Percentiles rank a stretch among this genome's conserved stretches.
These are phyloP conservation scores for Trissonchulus latispiculum DNA, from an alignment of 2,888 invertebrate genomes.

Conservation along the genomic window DNA sequence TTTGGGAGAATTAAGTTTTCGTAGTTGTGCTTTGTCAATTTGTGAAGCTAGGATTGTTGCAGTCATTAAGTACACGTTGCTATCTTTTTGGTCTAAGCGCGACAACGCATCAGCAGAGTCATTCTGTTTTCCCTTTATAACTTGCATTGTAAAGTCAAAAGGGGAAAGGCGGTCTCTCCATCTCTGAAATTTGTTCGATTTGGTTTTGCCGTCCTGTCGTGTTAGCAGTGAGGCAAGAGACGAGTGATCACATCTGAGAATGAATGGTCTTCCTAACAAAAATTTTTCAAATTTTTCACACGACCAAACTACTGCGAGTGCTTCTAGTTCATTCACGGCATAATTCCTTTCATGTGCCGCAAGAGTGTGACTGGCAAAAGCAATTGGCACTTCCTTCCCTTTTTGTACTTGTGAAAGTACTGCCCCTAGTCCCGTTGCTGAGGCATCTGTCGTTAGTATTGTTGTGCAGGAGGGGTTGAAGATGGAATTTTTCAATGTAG, in stretches of 20 bases:
- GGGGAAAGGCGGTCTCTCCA: neutral
- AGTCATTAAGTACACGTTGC: too few species aligned
- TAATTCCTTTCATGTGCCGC: neutral
- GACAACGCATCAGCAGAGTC: neutral
- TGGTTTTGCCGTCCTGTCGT: neutral
- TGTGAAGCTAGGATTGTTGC: neutral
- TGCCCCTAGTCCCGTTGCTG: too few species aligned
- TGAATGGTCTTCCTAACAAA: neutral
- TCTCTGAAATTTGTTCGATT: neutral
- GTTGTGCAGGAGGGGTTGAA: too few species aligned
- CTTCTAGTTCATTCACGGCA: neutral
- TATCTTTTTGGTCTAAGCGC: too few species aligned
- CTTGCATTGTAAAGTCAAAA: neutral
- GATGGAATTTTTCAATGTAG: too few species aligned
- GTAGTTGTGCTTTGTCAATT: neutral
- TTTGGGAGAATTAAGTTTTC: too few species aligned
- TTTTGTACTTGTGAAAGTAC: too few species aligned
- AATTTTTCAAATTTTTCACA: constrained; percentile 3
- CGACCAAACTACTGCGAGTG: neutral
- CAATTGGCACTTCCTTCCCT: too few species aligned
- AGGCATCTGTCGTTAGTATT: too few species aligned
- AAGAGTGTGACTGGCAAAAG: too few species aligned
- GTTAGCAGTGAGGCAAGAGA: neutral
- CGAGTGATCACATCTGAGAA: neutral
- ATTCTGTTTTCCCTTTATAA: neutral